phyloP scores from a whole-genome alignment of 2,888 invertebrate genomes.

The Ophioninae sp. region DNA sequence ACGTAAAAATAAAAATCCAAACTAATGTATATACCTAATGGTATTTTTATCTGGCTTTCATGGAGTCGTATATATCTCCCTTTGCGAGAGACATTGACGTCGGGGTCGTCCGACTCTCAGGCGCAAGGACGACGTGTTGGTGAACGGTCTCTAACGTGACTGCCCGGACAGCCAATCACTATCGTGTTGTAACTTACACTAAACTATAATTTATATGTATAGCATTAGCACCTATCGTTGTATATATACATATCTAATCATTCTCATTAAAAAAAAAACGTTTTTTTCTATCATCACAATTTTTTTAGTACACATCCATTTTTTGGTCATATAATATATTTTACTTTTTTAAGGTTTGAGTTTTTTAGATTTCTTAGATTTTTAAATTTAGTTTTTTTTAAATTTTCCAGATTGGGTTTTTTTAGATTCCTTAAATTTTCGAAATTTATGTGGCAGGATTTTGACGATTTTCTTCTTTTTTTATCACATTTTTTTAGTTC shows the following conservation, averaged over 20 bases:
- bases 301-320: too few relatives aligned
- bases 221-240: background rate
- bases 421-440: too few relatives aligned
- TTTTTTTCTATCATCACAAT: too few relatives aligned
- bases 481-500: too few relatives aligned
- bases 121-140: constrained; percentile 61
- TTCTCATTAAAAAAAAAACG: too few relatives aligned
- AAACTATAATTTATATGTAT: constrained; percentile 42
- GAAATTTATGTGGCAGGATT: too few relatives aligned
- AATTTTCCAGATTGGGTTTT: too few relatives aligned
- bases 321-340: too few relatives aligned
- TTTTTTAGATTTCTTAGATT: too few relatives aligned
- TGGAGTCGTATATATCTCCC: background rate
- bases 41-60: constrained; percentile 31
- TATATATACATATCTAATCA: background rate
- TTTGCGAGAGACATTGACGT: constrained; percentile 51
- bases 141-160: constrained; percentile 55
- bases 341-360: too few relatives aligned
- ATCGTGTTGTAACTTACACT: constrained; percentile 25
- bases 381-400: too few relatives aligned
- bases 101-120: constrained; percentile 62
- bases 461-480: too few relatives aligned
- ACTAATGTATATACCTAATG: constrained; percentile 17
- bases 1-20: constrained; percentile 18
- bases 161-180: constrained; percentile 14